Evolutionary conservation across 1,140 invertebrate genomes (phyloP).

Genomic region (Drosophila sp.): DNA sequence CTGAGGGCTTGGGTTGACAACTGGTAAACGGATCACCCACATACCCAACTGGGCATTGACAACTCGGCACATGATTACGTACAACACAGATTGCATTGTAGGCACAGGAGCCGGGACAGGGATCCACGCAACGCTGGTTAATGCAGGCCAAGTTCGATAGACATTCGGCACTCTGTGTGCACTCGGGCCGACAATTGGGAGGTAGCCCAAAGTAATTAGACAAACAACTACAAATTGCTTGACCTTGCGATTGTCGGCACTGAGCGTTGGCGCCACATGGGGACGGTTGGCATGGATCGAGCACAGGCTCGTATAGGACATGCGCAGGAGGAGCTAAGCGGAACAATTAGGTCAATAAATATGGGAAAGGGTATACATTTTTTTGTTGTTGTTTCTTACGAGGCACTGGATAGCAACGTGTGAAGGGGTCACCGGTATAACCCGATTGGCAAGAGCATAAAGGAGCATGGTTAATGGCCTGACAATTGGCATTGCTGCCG

Average conservation of each 20-base stretch:
- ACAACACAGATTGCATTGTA: conserved; percentile 87
- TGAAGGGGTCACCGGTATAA: conserved; percentile 87
- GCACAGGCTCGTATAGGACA: conserved; percentile 73
- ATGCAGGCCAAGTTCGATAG: conserved; percentile 84
- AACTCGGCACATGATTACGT: conserved; percentile 87
- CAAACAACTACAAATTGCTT: conserved; percentile 84
- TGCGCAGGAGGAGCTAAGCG: conserved; percentile 85
- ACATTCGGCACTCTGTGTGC: conserved; percentile 85
- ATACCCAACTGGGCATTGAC: conserved; percentile 86
- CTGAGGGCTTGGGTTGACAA: conserved; percentile 61
- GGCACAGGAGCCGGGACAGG: conserved; percentile 86
- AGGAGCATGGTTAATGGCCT: conserved; percentile 86
- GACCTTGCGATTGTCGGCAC: conserved; percentile 51
- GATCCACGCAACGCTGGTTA: conserved; percentile 86
- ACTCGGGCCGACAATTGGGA: conserved; percentile 86
- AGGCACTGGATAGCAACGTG: conserved; percentile 85
- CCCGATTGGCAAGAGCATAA: conserved; percentile 86
- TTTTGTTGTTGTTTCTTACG: conserved; percentile 83
- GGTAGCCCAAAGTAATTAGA: conserved; percentile 84
- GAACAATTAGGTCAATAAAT: conserved; percentile 1
- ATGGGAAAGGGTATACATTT: neutral
- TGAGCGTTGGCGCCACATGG: conserved; percentile 73
- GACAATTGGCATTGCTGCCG: conserved; percentile 85
- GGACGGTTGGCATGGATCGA: conserved; percentile 85
- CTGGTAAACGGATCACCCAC: conserved; percentile 87